phyloP scores from a whole-genome alignment of 1,140 invertebrate species.

The Himalopsyche phryganea region DNA sequence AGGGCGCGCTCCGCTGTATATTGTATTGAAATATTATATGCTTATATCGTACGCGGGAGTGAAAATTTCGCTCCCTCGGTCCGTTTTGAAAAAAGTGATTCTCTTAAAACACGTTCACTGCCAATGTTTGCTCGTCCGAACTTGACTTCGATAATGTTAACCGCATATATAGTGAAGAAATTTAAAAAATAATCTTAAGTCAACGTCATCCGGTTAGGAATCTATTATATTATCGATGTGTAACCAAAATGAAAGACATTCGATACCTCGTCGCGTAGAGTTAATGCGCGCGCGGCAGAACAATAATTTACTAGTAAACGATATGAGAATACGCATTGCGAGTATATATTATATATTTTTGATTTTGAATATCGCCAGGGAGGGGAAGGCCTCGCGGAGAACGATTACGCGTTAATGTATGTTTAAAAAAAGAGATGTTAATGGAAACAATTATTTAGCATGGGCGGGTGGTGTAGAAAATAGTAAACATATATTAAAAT shows the following conservation, averaged over 20 bases:
- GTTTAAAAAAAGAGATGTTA: constrained; percentile 6
- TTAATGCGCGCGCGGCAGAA: not conserved
- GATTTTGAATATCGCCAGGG: constrained; percentile 14
- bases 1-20: no score
- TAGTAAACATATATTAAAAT: constrained; percentile 24
- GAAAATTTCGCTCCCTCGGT: constrained; percentile 1
- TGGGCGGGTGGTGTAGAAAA: constrained; percentile 28
- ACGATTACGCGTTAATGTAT: constrained; percentile 13
- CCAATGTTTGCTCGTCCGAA: constrained; percentile 31
- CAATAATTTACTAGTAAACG: constrained; percentile 13
- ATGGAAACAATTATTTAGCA: constrained; percentile 13
- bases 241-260: no score
- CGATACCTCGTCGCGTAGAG: not conserved
- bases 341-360: constrained; percentile 6
- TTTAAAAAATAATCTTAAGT: no score
- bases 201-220: no score
- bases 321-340: not conserved
- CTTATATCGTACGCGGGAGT: constrained; percentile 6
- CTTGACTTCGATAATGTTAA: not conserved
- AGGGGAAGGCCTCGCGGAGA: not conserved
- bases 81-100: constrained; percentile 9
- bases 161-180: no score
- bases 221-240: no score
- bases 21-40: constrained; percentile 14
- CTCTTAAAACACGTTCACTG: constrained; percentile 20